Evolutionary conservation across 2,113 vertebrate genomes (phyloP), one percentile per base, ranked within the genome.

Genomic region (Sylvilagus bachmani): DNA sequence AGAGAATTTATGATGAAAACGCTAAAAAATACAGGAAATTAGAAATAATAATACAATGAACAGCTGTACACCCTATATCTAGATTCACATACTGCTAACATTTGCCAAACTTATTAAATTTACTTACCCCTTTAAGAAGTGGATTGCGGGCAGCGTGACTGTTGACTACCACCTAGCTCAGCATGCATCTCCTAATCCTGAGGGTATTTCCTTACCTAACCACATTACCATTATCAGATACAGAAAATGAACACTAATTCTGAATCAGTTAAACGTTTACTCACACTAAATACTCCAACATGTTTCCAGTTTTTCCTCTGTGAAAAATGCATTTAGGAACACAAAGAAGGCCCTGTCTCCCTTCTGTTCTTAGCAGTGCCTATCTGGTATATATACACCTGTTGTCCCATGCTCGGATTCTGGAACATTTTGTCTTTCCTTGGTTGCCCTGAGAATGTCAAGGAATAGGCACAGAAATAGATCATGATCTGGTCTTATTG

Each of bases 381-480:
- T 88, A 1, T 86, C 25, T 21, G 6, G 27, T 62, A n/a, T 24
- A 3, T 69, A 12, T 93, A 92, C 22, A 91, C 12, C 79, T 33
- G 12, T n/a, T 58, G 16, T 73, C 66, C 62, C 10, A 19, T 33
- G 21, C 58, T 73, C 61, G 93, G 70, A 53, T 85, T 33, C 66
- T 75, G 64, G 38, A 69, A 10, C 27, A 66, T 91, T 82, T 89
- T 78, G 3, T 88, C 70, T 89, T 90, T 83, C 82, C 62, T 83
- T 10, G 6, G 53, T 93, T 83, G 79, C 77, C 86, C 70, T 71
- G 82, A 70, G 44, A 44, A 86, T 93, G 89, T 88, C 90, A 94
- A 67, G 81, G 66, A 90, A 61, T 36, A 75, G 75, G 12, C 69
- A 8, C 33, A 91, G 64, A 96, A 85, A 95, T 64, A 95, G 69